Percentiles rank a stretch among this genome's conserved stretches.
Evolutionary conservation across 2,797 vertebrate genomes (phyloP).

Genomic region (Leontopithecus rosalia): DNA sequence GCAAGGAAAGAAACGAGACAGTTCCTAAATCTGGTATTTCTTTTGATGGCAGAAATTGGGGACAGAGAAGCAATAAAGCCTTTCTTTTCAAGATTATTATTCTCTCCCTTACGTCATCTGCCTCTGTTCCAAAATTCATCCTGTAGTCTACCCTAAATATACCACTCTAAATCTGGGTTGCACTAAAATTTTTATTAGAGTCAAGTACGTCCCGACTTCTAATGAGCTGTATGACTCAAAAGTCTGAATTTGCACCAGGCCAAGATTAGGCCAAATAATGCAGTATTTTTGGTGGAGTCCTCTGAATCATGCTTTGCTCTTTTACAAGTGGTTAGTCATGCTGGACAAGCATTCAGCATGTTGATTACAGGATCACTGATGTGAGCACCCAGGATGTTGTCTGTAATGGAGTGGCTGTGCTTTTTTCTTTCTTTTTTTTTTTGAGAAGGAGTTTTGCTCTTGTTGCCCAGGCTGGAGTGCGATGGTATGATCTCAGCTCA

Average conservation of each 20-base stretch:
- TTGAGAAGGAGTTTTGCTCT: no score
- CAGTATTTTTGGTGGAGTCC: slow-evolving; percentile 66
- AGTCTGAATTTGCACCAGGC: slow-evolving; percentile 51
- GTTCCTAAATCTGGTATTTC: slow-evolving; percentile 4
- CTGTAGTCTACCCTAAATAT: slow-evolving; percentile 48
- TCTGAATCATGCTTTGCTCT: slow-evolving; percentile 70
- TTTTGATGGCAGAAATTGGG: slow-evolving; percentile 28
- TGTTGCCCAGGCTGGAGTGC: no score
- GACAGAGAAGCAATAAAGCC: neutral
- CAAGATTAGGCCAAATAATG: slow-evolving; percentile 33
- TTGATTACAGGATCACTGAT: slow-evolving; percentile 33
- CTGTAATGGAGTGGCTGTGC: neutral
- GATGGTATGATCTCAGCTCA: no score
- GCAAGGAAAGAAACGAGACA: neutral
- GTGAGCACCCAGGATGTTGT: slow-evolving; percentile 43
- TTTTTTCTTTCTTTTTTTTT: no score
- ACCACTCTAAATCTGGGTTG: slow-evolving; percentile 38
- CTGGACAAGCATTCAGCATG: neutral
- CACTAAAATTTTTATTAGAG: slow-evolving; percentile 68
- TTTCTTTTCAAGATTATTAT: neutral
- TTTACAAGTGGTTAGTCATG: slow-evolving; percentile 67
- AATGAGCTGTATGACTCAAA: slow-evolving; percentile 74
- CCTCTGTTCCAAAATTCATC: neutral
- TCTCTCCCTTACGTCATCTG: neutral
- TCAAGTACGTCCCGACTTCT: slow-evolving; percentile 33